Evolutionary conservation across 2,888 invertebrate species (phyloP).

Genomic region (Meganola albula): DNA sequence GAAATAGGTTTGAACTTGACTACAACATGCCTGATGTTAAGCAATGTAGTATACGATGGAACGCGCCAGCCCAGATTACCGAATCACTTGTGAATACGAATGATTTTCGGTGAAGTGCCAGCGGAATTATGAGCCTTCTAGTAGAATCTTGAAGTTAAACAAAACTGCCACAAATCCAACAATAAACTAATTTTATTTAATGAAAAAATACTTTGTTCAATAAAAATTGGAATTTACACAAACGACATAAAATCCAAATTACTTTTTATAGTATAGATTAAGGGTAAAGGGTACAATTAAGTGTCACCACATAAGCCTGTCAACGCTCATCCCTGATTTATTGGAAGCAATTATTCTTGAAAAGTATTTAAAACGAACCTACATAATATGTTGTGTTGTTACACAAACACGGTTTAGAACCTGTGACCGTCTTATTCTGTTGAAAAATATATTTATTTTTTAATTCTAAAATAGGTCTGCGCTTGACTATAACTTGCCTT

Average conservation of each 20-base stretch:
- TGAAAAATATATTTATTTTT: too few relatives aligned
- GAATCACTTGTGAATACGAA: too few relatives aligned
- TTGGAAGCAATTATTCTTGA: conserved; percentile 49
- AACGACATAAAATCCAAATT: conserved; percentile 20
- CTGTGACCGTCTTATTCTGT: conserved; percentile 23
- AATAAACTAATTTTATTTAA: conserved; percentile 33
- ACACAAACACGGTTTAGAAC: conserved; percentile 39
- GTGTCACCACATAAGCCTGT: conserved; percentile 60
- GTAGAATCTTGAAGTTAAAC: conserved; percentile 20
- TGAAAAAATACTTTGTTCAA: too few relatives aligned
- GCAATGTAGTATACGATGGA: too few relatives aligned
- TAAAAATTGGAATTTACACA: too few relatives aligned
- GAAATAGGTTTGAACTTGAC: too few relatives aligned
- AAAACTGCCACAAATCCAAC: conserved; percentile 44
- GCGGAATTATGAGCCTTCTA: too few relatives aligned
- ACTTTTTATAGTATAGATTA: conserved; percentile 2
- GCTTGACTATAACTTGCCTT: too few relatives aligned
- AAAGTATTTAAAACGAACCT: conserved; percentile 28
- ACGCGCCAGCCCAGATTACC: too few relatives aligned
- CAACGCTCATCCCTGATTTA: conserved; percentile 65
- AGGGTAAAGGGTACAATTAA: conserved; percentile 47
- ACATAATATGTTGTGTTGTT: conserved; percentile 39
- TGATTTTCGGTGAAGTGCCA: too few relatives aligned
- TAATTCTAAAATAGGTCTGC: too few relatives aligned
- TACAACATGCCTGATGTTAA: too few relatives aligned